phyloP scores from a whole-genome alignment of 2,797 vertebrate genomes.

The Eulemur albifrons region DNA sequence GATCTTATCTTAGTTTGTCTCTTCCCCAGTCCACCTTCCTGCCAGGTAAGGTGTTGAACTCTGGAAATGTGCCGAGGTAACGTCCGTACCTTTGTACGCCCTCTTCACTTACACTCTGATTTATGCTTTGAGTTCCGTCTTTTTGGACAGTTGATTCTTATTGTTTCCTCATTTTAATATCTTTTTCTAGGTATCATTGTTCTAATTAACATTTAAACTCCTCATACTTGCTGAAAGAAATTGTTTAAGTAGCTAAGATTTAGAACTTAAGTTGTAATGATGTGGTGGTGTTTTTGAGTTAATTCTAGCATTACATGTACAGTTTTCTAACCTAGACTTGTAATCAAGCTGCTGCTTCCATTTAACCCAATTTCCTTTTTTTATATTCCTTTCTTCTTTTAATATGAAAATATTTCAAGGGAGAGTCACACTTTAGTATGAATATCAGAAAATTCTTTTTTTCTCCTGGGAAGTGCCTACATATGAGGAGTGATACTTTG shows the following conservation, averaged over 20 bases:
- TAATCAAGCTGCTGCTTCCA: not conserved
- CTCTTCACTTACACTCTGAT: not conserved
- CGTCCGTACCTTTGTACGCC: fast-evolving
- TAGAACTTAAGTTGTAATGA: not conserved
- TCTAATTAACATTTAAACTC: not conserved
- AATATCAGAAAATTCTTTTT: not conserved
- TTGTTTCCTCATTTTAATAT: not conserved
- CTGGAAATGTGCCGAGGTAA: not conserved
- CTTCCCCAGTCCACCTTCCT: not conserved
- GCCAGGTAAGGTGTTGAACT: not conserved
- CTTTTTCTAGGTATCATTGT: not conserved
- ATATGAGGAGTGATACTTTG: not conserved
- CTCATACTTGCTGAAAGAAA: not conserved
- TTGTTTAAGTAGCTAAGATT: not conserved
- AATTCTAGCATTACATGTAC: not conserved
- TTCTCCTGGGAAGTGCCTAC: not conserved
- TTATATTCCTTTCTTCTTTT: not conserved
- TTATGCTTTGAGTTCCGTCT: not conserved
- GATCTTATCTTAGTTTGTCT: not conserved
- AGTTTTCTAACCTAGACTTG: not conserved
- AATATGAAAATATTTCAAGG: conserved; percentile 6
- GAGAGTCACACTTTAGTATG: not conserved
- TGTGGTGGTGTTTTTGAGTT: not conserved
- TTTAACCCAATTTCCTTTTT: not conserved
- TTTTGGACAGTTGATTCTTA: not conserved